These are phyloP conservation scores for Nothoprocta pentlandii DNA, from an alignment of 2,113 vertebrate species.

Conservation along the genomic window DNA sequence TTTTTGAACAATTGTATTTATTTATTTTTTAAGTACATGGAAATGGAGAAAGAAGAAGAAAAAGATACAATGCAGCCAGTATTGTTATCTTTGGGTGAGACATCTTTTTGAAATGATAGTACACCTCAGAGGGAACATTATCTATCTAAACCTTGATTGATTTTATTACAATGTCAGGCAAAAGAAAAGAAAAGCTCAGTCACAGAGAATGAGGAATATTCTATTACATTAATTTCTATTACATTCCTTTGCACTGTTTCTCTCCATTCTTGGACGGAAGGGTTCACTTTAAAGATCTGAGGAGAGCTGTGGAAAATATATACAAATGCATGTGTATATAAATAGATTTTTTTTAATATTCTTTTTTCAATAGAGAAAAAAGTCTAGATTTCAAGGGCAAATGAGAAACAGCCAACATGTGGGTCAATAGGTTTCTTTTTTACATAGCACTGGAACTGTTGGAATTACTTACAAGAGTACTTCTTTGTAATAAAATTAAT, in stretches of 20 bases:
- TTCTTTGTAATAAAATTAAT: neutral
- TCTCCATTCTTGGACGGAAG: neutral
- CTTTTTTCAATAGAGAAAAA: neutral
- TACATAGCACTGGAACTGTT: neutral
- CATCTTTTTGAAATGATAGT: neutral
- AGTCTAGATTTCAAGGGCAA: neutral
- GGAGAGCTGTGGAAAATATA: neutral
- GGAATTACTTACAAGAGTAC: neutral
- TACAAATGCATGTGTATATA: neutral
- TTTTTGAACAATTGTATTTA: rapidly evolving
- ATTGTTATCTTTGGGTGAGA: neutral
- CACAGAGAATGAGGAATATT: neutral
- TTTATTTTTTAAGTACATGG: neutral
- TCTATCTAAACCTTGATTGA: neutral
- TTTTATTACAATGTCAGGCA: neutral
- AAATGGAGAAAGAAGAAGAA: neutral
- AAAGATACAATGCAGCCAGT: neutral
- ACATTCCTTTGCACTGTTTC: neutral
- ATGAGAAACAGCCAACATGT: neutral
- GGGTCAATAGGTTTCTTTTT: neutral
- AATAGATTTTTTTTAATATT: neutral
- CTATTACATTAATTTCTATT: neutral
- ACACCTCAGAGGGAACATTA: neutral
- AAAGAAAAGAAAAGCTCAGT: neutral
- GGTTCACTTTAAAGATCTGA: neutral